Evolutionary conservation across 2,888 invertebrate species (phyloP).

Genomic region (Chrysodeixis includens): DNA sequence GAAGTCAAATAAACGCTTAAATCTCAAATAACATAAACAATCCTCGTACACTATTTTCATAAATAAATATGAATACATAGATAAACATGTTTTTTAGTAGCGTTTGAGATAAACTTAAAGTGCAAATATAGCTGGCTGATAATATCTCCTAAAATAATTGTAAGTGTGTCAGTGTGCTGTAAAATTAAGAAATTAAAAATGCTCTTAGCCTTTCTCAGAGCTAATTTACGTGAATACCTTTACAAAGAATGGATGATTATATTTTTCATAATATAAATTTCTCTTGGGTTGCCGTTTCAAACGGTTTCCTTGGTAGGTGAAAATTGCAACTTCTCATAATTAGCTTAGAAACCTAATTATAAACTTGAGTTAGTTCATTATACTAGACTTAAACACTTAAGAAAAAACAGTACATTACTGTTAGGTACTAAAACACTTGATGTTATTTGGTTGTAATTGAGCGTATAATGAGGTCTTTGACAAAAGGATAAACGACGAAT

Average conservation of each 20-base stretch:
- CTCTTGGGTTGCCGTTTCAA: constrained; percentile 9
- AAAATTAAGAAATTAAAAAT: neutral
- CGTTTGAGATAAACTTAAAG: no score
- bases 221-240: neutral
- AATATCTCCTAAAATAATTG: no score
- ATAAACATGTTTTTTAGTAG: no score
- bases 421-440: neutral
- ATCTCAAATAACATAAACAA: no score
- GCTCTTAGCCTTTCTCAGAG: neutral
- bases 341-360: constrained; percentile 40
- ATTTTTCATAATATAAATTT: constrained; percentile 6
- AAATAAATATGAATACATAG: no score
- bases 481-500: no score
- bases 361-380: constrained; percentile 34
- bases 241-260: neutral
- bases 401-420: constrained; percentile 30
- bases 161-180: no score
- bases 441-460: neutral
- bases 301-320: constrained; percentile 11
- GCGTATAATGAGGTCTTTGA: no score
- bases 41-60: no score
- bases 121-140: no score
- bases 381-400: constrained; percentile 26
- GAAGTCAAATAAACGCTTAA: no score
- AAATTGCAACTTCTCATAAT: constrained; percentile 43